These are phyloP conservation scores for Mercenaria mercenaria DNA, from an alignment of 1,140 invertebrate species.

Conservation along the genomic window DNA sequence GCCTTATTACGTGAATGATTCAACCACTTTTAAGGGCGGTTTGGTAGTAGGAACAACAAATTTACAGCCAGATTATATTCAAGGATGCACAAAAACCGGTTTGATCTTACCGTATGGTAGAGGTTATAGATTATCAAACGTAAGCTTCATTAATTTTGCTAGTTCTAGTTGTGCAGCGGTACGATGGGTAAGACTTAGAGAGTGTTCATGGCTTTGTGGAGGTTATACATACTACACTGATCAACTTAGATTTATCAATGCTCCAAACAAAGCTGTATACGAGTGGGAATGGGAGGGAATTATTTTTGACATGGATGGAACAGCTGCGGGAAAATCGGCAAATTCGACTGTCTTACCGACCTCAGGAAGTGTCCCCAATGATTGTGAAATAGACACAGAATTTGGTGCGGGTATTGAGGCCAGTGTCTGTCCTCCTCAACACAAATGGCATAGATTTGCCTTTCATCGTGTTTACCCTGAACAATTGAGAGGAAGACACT, in stretches of 20 bases:
- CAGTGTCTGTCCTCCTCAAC: conserved; percentile 70
- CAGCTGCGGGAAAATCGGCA: conserved; percentile 67
- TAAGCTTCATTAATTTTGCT: conserved; percentile 77
- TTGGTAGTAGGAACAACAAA: conserved; percentile 72
- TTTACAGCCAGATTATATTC: conserved; percentile 35
- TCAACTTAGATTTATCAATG: conserved; percentile 68
- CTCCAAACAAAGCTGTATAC: conserved; percentile 68
- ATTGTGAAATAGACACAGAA: neutral
- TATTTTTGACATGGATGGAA: conserved; percentile 74
- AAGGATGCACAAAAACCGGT: conserved; percentile 67
- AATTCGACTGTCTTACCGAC: conserved; percentile 67
- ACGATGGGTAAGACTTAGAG: conserved; percentile 70
- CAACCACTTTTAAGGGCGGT: conserved; percentile 70
- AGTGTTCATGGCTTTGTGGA: conserved; percentile 69
- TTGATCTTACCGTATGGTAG: conserved; percentile 74
- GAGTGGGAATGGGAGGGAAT: conserved; percentile 76
- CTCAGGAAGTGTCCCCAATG: conserved; percentile 65
- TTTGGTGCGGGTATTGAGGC: conserved; percentile 67
- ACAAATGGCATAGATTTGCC: conserved; percentile 79
- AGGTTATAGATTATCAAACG: conserved; percentile 71
- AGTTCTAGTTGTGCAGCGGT: conserved; percentile 59
- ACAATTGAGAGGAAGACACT: conserved; percentile 71
- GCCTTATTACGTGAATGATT: conserved; percentile 23
- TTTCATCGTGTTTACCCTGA: conserved; percentile 75
- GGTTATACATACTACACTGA: conserved; percentile 70